Base-by-base conservation (phyloP, 2,888 invertebrate genomes). In the Pogonocherus hispidulus region DNA sequence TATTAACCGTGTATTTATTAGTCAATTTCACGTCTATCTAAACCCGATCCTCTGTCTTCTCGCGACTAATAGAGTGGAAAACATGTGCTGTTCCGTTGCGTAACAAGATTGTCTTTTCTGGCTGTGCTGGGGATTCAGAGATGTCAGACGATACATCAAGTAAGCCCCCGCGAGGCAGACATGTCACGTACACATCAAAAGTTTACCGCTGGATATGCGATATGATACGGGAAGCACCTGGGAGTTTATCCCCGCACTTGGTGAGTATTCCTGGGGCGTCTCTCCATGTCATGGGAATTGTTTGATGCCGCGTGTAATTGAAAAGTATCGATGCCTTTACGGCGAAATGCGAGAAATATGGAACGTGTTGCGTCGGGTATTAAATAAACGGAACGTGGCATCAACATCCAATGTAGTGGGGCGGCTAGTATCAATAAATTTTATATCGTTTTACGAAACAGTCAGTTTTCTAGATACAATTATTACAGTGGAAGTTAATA, bases 171-270 rank as follows among this genome's bases (percentile, higher is more conserved):
- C 52, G 67, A 63, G 70, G 60, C 32, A 55, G 37, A 37, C 35
- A 49, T 47, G 70, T 70, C 67, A 66, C 64, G 70, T 64, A 62
- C 64, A 70, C 70, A 64, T 70, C 70, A 66, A 54, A 70, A 70
- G 67, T 67, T 70, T 64, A 65, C 64, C 64, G 60, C 59, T 57
- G 55, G 67, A 62, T 67, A 56, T 64, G 62, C 35, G 67, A 56
- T 65, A 67, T 69, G 63, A 69, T 69, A 56, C 69, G 47, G 22
- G 54, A 11, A 62, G 51, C 69, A 69, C 65, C 69, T 65, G 69
- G 69, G 62, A 69, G 62, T 59, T 59, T 46, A 59, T 59, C 47
- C 56, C 59, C 59, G 20, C 19, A 46, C 59, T 46, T 20, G 59
- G 46, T 37, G 55, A 22, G 37, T 57, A 44, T 46, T 23, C 49